These are phyloP conservation scores for Heliocidaris tuberculata DNA, from an alignment of 35 echinoderm and acorn worm species.

Conservation along the genomic window DNA sequence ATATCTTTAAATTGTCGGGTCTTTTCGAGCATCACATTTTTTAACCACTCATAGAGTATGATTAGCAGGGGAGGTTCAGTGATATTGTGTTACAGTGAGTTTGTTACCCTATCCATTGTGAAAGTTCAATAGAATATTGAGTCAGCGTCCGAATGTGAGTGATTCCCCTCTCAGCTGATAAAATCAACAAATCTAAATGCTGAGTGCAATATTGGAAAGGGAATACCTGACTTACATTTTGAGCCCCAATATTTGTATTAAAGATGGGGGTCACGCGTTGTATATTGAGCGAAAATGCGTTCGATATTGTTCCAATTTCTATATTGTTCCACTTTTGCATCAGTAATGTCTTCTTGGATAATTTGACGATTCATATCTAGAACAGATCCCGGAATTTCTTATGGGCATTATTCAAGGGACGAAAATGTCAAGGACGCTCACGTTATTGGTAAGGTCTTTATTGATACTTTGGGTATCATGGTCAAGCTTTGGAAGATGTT, in stretches of 20 bases:
- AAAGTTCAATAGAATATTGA: not conserved
- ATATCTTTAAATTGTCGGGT: not conserved
- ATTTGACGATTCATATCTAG: not conserved
- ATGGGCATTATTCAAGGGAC: not conserved
- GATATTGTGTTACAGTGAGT: not conserved
- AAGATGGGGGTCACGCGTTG: not conserved
- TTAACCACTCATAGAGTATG: not conserved
- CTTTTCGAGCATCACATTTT: not conserved
- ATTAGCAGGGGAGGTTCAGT: not conserved
- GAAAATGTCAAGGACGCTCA: slow-evolving; percentile 1
- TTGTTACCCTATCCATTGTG: not conserved
- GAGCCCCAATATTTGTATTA: slow-evolving; percentile 1
- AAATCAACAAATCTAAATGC: not conserved
- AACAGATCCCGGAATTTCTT: not conserved
- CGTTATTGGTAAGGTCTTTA: too few relatives aligned
- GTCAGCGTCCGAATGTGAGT: not conserved
- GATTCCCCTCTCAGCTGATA: not conserved
- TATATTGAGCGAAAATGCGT: not conserved
- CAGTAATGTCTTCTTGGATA: not conserved
- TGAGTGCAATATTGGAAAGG: not conserved
- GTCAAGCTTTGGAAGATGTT: not conserved
- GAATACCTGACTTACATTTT: not conserved
- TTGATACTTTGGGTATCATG: not conserved
- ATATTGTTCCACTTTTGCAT: not conserved
- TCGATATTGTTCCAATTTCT: not conserved